Conservation (phyloP, 2,113 vertebrate genomes). For the Callopanchax toddi region DNA sequence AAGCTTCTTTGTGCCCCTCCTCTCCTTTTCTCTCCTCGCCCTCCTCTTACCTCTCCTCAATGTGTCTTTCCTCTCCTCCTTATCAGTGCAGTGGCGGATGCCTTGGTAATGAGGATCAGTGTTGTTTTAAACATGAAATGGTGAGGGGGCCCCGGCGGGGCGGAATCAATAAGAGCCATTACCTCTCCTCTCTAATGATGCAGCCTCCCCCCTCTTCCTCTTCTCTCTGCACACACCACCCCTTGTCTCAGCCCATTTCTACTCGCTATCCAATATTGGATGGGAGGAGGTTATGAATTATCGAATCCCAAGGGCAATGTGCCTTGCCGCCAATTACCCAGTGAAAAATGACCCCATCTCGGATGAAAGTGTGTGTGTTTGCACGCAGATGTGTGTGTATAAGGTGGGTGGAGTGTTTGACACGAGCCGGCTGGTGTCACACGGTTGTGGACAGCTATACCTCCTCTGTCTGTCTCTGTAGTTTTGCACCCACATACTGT, state of each 20-base stretch:
- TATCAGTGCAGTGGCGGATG: constrained; percentile 62
- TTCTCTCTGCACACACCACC: constrained; percentile 38
- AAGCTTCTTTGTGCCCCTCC: constrained; percentile 3
- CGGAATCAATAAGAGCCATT: constrained; percentile 83
- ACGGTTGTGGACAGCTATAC: constrained; percentile 35
- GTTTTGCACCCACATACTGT: constrained; percentile 1
- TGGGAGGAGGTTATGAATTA: constrained; percentile 84
- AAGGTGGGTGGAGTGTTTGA: constrained; percentile 49
- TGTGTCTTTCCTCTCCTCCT: constrained; percentile 44
- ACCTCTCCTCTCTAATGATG: constrained; percentile 81
- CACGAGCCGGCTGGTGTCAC: constrained; percentile 62
- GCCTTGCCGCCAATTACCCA: constrained; percentile 77
- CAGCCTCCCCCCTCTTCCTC: constrained; percentile 43
- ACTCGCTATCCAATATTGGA: constrained; percentile 76
- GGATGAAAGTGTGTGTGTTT: constrained; percentile 38
- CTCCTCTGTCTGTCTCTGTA: constrained; percentile 25
- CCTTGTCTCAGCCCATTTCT: constrained; percentile 77
- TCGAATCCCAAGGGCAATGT: constrained; percentile 81
- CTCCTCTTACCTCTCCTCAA: constrained; percentile 30
- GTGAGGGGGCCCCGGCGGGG: constrained; percentile 67
- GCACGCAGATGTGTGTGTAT: constrained; percentile 33
- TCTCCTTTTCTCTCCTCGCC: constrained; percentile 16
- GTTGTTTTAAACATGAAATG: constrained; percentile 86
- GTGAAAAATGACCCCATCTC: constrained; percentile 76
- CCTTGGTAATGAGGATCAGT: constrained; percentile 82